Percentiles rank a stretch among this genome's conserved stretches.
These are phyloP conservation scores for Tetrax tetrax DNA, from an alignment of 2,113 vertebrate genomes.

Conservation along the genomic window DNA sequence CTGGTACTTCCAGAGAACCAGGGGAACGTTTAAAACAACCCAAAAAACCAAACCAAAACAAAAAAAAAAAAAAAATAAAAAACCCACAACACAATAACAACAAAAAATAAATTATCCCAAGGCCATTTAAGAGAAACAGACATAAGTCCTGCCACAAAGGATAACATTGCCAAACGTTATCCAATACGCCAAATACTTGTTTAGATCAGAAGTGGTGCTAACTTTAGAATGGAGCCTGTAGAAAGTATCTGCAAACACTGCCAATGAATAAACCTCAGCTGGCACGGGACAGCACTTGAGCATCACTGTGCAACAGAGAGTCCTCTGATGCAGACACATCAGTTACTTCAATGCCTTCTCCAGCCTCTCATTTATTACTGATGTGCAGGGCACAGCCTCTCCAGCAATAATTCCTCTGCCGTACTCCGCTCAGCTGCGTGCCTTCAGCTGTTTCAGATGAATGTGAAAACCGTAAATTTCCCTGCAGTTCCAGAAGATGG, in stretches of 20 bases:
- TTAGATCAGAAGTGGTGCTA: background rate
- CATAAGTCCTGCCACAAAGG: background rate
- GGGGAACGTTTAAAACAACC: background rate
- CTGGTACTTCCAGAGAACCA: background rate
- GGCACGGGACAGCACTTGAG: background rate
- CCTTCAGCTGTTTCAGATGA: background rate
- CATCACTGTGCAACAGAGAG: background rate
- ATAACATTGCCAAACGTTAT: background rate
- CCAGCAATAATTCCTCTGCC: background rate
- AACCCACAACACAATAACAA: background rate
- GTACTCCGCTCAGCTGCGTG: background rate
- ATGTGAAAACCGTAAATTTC: background rate
- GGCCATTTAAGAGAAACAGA: background rate
- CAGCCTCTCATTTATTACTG: background rate
- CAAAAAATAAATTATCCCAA: background rate
- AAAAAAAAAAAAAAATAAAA: background rate
- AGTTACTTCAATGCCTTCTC: background rate
- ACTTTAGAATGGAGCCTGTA: background rate
- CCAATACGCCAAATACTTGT: background rate
- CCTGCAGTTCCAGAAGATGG: background rate
- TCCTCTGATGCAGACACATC: background rate
- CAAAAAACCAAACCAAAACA: background rate
- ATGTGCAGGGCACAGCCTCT: background rate
- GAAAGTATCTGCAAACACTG: background rate
- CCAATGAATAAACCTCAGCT: background rate